phyloP scores from a whole-genome alignment of 1,140 invertebrate species.

The Caenorhabditis tropicalis region DNA sequence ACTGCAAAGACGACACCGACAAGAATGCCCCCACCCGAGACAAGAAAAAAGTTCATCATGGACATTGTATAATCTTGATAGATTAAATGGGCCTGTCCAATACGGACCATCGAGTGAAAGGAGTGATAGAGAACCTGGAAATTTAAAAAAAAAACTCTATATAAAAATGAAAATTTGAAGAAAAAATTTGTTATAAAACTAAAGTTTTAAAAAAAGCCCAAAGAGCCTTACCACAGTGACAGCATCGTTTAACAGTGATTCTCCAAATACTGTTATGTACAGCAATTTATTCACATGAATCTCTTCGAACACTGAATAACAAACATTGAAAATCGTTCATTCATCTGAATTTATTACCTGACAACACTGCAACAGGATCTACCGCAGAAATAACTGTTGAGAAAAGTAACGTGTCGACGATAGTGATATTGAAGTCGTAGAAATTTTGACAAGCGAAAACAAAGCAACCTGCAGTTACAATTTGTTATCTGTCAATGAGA shows the following conservation, averaged over 20 bases:
- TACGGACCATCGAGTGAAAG: slow-evolving; percentile 60
- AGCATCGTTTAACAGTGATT: slow-evolving; percentile 96
- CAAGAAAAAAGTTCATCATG: slow-evolving; percentile 61
- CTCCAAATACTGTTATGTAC: slow-evolving; percentile 98
- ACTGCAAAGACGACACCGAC: slow-evolving; percentile 60
- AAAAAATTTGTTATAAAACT: neutral
- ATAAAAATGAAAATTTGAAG: neutral
- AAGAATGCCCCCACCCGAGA: slow-evolving; percentile 62
- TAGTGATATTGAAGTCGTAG: slow-evolving; percentile 51
- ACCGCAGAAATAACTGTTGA: slow-evolving; percentile 94
- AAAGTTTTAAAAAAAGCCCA: no score
- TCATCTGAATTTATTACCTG: neutral
- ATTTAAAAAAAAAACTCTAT: neutral
- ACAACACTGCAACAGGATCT: slow-evolving; percentile 85
- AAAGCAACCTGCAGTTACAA: slow-evolving; percentile 16
- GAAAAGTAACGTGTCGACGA: slow-evolving; percentile 80
- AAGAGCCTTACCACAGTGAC: slow-evolving; percentile 84
- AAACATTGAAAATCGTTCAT: neutral
- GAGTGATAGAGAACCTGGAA: slow-evolving; percentile 64
- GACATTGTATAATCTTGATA: slow-evolving; percentile 62
- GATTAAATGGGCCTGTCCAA: slow-evolving; percentile 61
- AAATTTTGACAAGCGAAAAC: slow-evolving; percentile 53
- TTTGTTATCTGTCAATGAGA: neutral
- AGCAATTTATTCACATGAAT: slow-evolving; percentile 81
- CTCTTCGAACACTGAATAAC: slow-evolving; percentile 59